Base-by-base conservation (phyloP, 1,140 invertebrate species). In the Magallana angulata region DNA sequence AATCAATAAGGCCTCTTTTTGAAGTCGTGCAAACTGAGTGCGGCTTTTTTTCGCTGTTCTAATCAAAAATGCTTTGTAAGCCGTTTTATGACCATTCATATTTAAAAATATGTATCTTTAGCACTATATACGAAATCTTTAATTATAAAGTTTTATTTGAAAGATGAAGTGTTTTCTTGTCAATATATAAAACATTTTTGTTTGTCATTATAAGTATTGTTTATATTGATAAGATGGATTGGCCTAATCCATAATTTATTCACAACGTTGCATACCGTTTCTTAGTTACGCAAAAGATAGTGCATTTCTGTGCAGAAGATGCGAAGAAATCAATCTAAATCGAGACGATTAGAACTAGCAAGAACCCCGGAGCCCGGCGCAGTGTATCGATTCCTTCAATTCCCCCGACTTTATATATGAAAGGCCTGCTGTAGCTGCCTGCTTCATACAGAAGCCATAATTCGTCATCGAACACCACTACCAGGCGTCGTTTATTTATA, bases 301-400 rank as follows among this genome's bases (percentile, higher is more conserved):
- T 11, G 6, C 64, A 71, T 7, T 71, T 18, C 30, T 11, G 64
- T 71, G 64, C 64, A 71, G 18, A 71, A 71, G 64, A 71, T 71
- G 64, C 18, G 30, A 18, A 71, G 18, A 71, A 71, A 71, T 71
- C 64, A 71, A 71, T 71, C 64, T 8, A 71, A 71, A 71, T 71
- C 64, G 64, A 71, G 64, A 30, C 64, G 64, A 18, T 30, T 71
- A 24, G 64, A 36, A 36, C 64, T 71, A 11, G n/a, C 64, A 71
- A 24, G 18, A 24, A 24, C 18, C 7, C 18, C 4, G 18, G 30
- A 71, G 18, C 64, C 64, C 18, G 16, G 9, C n/a, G 30, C 7
- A 18, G 30, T 24, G 18, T 24, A 71, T 71, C 30, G 64, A 71
- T 71, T 71, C 30, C 9, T 30, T 24, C 36, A 48, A 30, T 18